Percentiles rank a stretch among this genome's conserved stretches.
Evolutionary conservation across 2,113 vertebrate species (phyloP).

Genomic region (Nothobranchius kuhntae): DNA sequence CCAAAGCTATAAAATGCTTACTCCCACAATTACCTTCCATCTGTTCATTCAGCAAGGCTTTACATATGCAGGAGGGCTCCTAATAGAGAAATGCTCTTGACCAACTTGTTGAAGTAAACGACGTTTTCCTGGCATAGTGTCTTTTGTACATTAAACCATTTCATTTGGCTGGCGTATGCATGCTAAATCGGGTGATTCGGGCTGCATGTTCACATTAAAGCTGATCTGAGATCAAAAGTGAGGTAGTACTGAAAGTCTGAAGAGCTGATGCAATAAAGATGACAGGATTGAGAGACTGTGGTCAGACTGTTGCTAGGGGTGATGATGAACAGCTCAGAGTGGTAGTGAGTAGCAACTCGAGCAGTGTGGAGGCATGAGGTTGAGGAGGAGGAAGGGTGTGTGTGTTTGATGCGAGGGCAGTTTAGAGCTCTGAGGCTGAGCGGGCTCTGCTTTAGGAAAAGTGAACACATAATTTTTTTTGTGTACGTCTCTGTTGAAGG

Average conservation of each 20-base stretch:
- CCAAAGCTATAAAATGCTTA: too few species aligned
- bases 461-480: constrained; percentile 16
- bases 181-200: background rate
- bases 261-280: constrained; percentile 4
- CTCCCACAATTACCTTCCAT: too few species aligned
- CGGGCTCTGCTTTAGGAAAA: constrained; percentile 34
- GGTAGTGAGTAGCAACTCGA: constrained; percentile 28
- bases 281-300: background rate
- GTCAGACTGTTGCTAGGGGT: background rate
- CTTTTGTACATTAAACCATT: background rate
- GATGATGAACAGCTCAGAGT: constrained; percentile 30
- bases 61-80: too few species aligned
- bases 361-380: constrained; percentile 3
- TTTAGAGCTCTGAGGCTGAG: constrained; percentile 17
- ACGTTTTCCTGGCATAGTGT: too few species aligned
- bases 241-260: constrained; percentile 3
- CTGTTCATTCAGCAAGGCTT: too few species aligned
- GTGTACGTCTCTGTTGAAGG: constrained; percentile 53
- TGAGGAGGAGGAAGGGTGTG: background rate
- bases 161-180: background rate
- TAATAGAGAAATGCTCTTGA: too few species aligned
- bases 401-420: constrained; percentile 21
- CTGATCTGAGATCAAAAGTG: constrained; percentile 16
- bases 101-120: too few species aligned
- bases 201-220: constrained; percentile 1